Conservation (phyloP, 2,797 vertebrate genomes). For the Sphenopsis melanotis region DNA sequence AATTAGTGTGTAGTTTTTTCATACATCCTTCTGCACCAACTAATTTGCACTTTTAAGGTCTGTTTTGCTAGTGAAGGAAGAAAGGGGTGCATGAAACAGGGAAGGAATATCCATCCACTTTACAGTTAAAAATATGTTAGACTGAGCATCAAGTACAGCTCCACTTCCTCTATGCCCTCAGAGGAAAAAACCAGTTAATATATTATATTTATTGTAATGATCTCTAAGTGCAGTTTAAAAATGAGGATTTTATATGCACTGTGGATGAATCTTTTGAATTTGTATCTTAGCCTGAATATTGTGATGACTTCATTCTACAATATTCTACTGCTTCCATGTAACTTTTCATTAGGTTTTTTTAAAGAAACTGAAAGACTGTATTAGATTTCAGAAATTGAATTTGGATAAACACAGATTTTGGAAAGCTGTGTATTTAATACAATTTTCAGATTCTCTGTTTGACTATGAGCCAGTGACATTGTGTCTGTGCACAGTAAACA, state of each 20-base stretch:
- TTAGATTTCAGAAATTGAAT: slow-evolving; percentile 47
- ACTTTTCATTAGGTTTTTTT: neutral
- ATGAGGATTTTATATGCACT: neutral
- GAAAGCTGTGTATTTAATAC: slow-evolving; percentile 39
- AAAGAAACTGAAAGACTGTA: neutral
- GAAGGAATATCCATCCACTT: neutral
- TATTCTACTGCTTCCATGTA: neutral
- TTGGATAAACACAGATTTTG: slow-evolving; percentile 15
- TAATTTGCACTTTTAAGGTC: neutral
- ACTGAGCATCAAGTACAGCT: neutral
- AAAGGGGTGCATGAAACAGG: neutral
- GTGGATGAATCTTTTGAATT: neutral
- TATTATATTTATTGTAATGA: neutral
- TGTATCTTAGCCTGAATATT: neutral
- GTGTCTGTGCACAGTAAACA: neutral
- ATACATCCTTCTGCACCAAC: neutral
- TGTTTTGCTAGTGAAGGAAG: neutral
- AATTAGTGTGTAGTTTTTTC: neutral
- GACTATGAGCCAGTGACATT: slow-evolving; percentile 10
- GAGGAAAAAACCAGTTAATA: neutral
- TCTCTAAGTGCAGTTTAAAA: neutral
- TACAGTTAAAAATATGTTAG: neutral
- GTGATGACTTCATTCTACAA: neutral
- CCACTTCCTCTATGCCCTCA: neutral
- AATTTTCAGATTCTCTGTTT: slow-evolving; percentile 18